Evolutionary conservation across 1,140 invertebrate genomes (phyloP), one percentile per base, ranked within the genome.

Genomic region (Apocrypta bakeri): DNA sequence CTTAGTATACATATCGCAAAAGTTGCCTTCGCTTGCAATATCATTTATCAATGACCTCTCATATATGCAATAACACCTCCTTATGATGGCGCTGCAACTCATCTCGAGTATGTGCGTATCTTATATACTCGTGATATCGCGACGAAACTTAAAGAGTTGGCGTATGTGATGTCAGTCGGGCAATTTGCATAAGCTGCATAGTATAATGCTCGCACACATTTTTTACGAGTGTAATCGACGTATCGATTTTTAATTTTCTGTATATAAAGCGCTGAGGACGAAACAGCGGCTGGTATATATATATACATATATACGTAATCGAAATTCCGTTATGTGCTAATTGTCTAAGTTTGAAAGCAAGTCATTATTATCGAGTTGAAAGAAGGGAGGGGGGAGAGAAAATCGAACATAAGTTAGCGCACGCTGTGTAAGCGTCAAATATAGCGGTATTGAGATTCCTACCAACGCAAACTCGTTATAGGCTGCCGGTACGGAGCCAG

Each of bases 31-130:
- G 9, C 33, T 37, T 9, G 9, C 9, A 9, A 37, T 37, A 87
- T 87, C 85, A 40, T 85, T 87, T 88, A 87, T 88, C 87, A 82
- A 82, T 87, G 85, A 87, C 86, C 86, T 88, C 87, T 81, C 40
- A 79, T 63, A 42, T n/a, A n/a, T n/a, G n/a, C n/a, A n/a, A n/a
- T n/a, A n/a, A n/a, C n/a, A n/a, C n/a, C n/a, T n/a, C n/a, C n/a
- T n/a, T n/a, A n/a, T n/a, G n/a, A n/a, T n/a, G n/a, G n/a, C n/a
- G n/a, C n/a, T n/a, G n/a, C n/a, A n/a, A n/a, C n/a, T n/a, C n/a
- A n/a, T n/a, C n/a, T n/a, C n/a, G n/a, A n/a, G n/a, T n/a, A n/a
- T n/a, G n/a, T n/a, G n/a, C n/a, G n/a, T n/a, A n/a, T n/a, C n/a
- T n/a, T n/a, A n/a, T n/a, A n/a, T n/a, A n/a, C n/a, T n/a, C n/a